A percentile compares a stretch with the other conserved stretches of the same genome.
Evolutionary conservation across 2,888 invertebrate genomes (phyloP).

Genomic region (Pherbina coryleti): DNA sequence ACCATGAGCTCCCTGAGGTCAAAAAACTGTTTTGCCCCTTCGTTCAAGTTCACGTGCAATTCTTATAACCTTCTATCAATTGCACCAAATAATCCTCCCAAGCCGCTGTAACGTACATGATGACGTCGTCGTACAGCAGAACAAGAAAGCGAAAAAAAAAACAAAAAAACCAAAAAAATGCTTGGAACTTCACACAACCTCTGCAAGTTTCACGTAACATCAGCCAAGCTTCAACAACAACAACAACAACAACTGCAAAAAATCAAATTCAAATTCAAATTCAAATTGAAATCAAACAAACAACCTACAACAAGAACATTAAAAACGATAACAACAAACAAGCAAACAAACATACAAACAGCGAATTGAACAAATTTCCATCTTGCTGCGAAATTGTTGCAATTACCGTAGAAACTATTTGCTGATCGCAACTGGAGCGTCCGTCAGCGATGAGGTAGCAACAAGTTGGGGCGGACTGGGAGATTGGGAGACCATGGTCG

Average conservation of each 20-base stretch:
- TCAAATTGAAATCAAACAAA: conserved; percentile 64
- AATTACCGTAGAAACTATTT: conserved; percentile 20
- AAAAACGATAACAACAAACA: conserved; percentile 27
- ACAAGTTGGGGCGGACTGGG: conserved; percentile 34
- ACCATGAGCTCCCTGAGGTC: conserved; percentile 49
- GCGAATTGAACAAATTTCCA: conserved; percentile 64
- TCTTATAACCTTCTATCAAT: conserved; percentile 29
- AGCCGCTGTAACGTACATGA: not conserved
- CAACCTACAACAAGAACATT: conserved; percentile 20
- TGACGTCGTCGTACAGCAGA: not conserved
- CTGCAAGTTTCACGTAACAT: not conserved
- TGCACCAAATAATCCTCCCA: conserved; percentile 8
- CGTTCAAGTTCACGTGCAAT: conserved; percentile 29
- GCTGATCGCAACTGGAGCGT: conserved; percentile 14
- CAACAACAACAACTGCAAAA: conserved; percentile 41
- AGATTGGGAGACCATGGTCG: conserved; percentile 50
- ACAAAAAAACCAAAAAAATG: conserved; percentile 1
- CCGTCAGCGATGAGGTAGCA: not conserved
- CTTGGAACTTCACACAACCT: conserved; percentile 13
- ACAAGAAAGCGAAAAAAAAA: not conserved
- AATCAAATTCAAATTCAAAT: conserved; percentile 53
- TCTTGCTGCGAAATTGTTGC: conserved; percentile 61
- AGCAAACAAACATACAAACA: conserved; percentile 47
- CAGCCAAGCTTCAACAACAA: conserved; percentile 41
- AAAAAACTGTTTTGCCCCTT: conserved; percentile 53